phyloP scores from a whole-genome alignment of 2,797 vertebrate species.

The Liparis tanakae region DNA sequence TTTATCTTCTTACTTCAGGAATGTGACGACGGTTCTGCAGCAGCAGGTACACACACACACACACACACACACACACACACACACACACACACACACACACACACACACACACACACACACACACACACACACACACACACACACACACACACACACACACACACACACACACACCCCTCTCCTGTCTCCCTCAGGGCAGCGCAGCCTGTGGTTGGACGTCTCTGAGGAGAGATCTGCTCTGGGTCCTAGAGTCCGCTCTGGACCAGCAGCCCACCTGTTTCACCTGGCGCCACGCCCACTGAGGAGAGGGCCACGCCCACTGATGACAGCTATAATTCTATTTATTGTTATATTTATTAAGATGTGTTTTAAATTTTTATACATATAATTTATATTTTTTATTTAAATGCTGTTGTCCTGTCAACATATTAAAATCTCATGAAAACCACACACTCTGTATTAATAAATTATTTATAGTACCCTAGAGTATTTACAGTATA shows the following conservation, averaged over 20 bases:
- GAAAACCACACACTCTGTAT: not conserved
- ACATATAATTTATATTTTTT: not conserved
- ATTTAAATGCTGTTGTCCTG: not conserved
- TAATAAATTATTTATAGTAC: too few relatives aligned
- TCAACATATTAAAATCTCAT: constrained; percentile 15
- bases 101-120: not conserved
- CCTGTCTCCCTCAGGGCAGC: constrained; percentile 42
- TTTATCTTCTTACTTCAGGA: constrained; percentile 52
- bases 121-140: too few relatives aligned
- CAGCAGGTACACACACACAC: constrained; percentile 46
- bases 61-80: too few relatives aligned
- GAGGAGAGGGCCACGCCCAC: accelerated
- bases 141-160: constrained; percentile 2
- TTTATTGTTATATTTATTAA: constrained; percentile 20
- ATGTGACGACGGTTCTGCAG: constrained; percentile 32
- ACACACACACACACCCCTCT: not conserved
- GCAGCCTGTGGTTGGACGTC: constrained; percentile 56
- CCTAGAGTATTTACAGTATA: too few relatives aligned
- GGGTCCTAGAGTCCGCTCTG: constrained; percentile 24
- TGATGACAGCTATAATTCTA: not conserved
- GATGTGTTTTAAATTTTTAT: not conserved
- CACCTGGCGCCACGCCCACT: constrained; percentile 11
- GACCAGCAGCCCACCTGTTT: constrained; percentile 27
- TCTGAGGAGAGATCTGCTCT: constrained; percentile 45
- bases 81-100: constrained; percentile 3